phyloP scores from a whole-genome alignment of 2,797 vertebrate species.

The Morelia viridis region DNA sequence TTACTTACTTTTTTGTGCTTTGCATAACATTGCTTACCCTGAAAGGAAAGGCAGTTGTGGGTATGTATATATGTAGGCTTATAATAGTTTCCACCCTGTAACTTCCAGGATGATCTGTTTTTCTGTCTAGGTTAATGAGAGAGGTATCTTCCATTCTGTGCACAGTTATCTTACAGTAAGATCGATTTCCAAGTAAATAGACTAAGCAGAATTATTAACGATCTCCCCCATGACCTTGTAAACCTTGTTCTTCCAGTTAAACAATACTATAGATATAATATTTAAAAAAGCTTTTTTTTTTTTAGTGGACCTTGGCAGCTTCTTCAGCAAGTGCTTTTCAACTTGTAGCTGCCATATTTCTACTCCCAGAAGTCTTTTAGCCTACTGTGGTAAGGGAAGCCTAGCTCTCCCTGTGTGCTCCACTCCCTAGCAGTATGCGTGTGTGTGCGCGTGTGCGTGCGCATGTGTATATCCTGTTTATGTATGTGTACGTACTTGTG shows the following conservation, averaged over 20 bases:
- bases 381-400: neutral
- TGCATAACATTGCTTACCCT: neutral
- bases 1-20: neutral
- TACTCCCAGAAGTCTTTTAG: neutral
- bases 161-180: neutral
- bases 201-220: neutral
- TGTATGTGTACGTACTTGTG: neutral
- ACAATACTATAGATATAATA: neutral
- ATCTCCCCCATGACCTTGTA: neutral
- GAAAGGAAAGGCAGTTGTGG: neutral
- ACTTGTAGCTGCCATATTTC: neutral
- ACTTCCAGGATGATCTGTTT: neutral
- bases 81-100: neutral
- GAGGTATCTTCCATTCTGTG: neutral
- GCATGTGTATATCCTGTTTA: neutral
- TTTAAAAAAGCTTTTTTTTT: neutral
- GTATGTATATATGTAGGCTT: neutral
- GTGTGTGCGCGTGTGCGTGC: too few relatives aligned
- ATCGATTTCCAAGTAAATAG: neutral
- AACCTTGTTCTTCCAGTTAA: neutral
- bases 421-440: too few relatives aligned
- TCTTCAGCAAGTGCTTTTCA: neutral
- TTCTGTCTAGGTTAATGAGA: neutral
- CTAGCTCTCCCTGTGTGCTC: neutral
- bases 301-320: neutral